phyloP scores from a whole-genome alignment of 2,113 vertebrate genomes.

The Semnornis frantzii region DNA sequence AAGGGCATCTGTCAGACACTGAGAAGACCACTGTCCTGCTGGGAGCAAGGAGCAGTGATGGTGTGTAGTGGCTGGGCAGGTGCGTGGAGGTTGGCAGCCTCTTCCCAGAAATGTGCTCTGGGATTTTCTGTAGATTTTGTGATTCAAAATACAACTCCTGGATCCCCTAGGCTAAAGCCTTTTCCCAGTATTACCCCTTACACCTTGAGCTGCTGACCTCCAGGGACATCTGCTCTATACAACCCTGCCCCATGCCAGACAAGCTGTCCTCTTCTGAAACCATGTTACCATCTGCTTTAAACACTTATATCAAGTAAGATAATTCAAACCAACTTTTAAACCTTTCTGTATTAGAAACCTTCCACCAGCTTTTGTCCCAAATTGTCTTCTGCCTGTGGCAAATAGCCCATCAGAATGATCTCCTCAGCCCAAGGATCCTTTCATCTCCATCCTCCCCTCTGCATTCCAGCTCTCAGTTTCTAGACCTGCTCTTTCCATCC shows the following conservation, averaged over 20 bases:
- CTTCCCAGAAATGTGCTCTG: neutral
- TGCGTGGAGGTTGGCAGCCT: neutral
- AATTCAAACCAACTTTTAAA: neutral
- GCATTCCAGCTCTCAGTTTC: neutral
- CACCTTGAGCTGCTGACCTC: neutral
- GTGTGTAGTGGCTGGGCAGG: fast-evolving
- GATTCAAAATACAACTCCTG: neutral
- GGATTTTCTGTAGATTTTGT: neutral
- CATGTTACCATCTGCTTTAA: neutral
- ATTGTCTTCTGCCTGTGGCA: neutral
- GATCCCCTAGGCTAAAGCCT: neutral
- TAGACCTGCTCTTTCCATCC: neutral
- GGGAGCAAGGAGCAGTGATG: neutral
- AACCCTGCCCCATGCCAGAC: neutral
- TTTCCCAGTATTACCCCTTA: neutral
- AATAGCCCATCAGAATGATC: neutral
- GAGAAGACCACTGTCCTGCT: neutral
- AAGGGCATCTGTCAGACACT: neutral
- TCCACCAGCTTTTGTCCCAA: neutral
- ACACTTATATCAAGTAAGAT: neutral
- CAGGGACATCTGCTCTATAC: neutral
- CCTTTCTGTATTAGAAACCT: neutral
- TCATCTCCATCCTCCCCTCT: neutral
- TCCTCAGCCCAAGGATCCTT: neutral
- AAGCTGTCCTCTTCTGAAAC: neutral